These are phyloP conservation scores for Cheilosia vulpina DNA, from an alignment of 2,888 invertebrate species.

Conservation along the genomic window DNA sequence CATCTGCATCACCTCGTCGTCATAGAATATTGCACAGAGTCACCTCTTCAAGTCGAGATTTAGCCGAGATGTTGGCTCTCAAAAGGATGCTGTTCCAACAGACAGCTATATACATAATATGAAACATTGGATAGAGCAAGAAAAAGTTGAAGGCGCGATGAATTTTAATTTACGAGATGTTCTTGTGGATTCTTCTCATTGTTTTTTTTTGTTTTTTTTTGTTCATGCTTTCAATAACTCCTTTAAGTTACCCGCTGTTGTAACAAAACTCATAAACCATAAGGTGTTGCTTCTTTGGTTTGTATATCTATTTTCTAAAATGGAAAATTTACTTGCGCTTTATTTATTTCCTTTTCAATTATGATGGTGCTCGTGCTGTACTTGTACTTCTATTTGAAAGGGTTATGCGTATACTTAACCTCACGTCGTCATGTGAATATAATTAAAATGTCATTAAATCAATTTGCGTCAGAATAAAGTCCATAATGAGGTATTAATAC, in stretches of 20 bases:
- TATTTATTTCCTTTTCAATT: constrained; percentile 43
- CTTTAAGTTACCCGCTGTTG: constrained; percentile 56
- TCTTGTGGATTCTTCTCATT: constrained; percentile 47
- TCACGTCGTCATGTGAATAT: constrained; percentile 65
- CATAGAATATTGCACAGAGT: constrained; percentile 56
- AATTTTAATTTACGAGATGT: constrained; percentile 75
- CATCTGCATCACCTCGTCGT: constrained; percentile 68
- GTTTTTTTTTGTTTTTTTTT: constrained; percentile 16
- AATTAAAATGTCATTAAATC: constrained; percentile 74
- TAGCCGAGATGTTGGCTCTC: constrained; percentile 22
- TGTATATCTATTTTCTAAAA: constrained; percentile 33
- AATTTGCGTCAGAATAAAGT: constrained; percentile 64
- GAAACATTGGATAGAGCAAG: constrained; percentile 31
- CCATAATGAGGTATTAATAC: constrained; percentile 44
- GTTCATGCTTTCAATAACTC: constrained; percentile 46
- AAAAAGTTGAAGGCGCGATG: constrained; percentile 63
- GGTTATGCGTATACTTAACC: constrained; percentile 72
- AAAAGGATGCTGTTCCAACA: constrained; percentile 45
- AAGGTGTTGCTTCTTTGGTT: constrained; percentile 60
- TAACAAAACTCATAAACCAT: constrained; percentile 64
- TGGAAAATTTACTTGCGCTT: constrained; percentile 33
- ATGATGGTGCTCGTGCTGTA: constrained; percentile 22
- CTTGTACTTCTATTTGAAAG: constrained; percentile 31
- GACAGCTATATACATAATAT: constrained; percentile 34
- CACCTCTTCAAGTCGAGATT: constrained; percentile 55